phyloP scores from a whole-genome alignment of 2,113 vertebrate species.

The Lamprotornis superbus region DNA sequence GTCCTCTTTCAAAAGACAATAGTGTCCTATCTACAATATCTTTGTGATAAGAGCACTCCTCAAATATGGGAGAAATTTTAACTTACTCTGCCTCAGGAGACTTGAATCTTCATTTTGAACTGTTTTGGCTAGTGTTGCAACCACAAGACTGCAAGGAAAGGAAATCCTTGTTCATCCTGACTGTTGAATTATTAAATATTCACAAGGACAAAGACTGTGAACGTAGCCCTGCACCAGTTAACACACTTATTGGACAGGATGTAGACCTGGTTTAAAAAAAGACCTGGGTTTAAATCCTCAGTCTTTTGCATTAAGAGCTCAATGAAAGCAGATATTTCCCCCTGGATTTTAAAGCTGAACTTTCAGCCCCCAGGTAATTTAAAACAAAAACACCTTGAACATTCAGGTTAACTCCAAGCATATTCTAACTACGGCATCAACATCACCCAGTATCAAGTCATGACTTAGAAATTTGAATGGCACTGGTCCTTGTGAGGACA shows the following conservation, averaged over 20 bases:
- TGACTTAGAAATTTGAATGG: background rate
- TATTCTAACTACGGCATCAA: background rate
- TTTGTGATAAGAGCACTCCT: background rate
- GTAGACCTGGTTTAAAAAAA: background rate
- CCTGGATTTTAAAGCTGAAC: background rate
- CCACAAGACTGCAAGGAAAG: background rate
- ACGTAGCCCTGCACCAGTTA: background rate
- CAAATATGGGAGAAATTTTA: background rate
- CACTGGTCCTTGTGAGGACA: background rate
- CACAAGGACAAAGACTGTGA: background rate
- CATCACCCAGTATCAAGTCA: background rate
- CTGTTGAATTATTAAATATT: constrained; percentile 11
- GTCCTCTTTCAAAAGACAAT: background rate
- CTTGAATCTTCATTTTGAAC: background rate
- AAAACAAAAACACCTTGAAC: background rate
- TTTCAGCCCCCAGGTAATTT: background rate
- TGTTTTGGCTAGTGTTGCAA: background rate
- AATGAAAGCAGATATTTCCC: background rate
- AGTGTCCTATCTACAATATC: background rate
- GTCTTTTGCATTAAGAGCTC: background rate
- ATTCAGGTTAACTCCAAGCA: background rate
- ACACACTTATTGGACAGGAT: background rate
- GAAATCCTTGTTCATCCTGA: background rate
- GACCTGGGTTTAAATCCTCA: background rate
- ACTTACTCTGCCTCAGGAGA: background rate